Evolutionary conservation across 2,113 vertebrate genomes (phyloP).

Genomic region (Scartelaos histophorus): DNA sequence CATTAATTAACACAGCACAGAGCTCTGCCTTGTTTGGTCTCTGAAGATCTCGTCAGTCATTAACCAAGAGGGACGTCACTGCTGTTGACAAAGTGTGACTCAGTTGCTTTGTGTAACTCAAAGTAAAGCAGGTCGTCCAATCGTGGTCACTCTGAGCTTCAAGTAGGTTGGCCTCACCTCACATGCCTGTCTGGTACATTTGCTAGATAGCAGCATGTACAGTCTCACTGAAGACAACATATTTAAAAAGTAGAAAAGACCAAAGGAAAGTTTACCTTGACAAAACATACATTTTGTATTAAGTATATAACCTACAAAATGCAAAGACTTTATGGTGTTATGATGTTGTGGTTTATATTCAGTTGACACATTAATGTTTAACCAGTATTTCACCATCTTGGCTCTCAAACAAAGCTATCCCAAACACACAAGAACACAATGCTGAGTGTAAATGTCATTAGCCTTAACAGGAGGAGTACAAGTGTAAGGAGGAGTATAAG

Average conservation of each 20-base stretch:
- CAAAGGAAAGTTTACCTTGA: too few species aligned
- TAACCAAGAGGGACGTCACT: slow-evolving; percentile 63
- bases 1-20: slow-evolving; percentile 65
- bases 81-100: slow-evolving; percentile 71
- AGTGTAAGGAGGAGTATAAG: too few species aligned
- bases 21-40: slow-evolving; percentile 49
- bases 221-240: background rate
- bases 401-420: slow-evolving; percentile 25
- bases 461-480: background rate
- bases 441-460: background rate
- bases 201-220: background rate
- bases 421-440: background rate
- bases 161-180: slow-evolving; percentile 23
- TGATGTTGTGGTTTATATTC: slow-evolving; percentile 5
- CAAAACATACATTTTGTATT: too few species aligned
- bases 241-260: background rate
- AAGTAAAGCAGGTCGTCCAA: slow-evolving; percentile 40
- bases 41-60: slow-evolving; percentile 67
- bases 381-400: slow-evolving; percentile 8
- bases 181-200: slow-evolving; percentile 13
- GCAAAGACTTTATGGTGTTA: background rate
- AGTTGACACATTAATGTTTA: slow-evolving; percentile 35
- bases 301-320: background rate
- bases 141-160: slow-evolving; percentile 50
- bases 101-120: slow-evolving; percentile 60